Base-by-base conservation (phyloP, 2,797 vertebrate genomes). In the Sardinella longiceps region DNA sequence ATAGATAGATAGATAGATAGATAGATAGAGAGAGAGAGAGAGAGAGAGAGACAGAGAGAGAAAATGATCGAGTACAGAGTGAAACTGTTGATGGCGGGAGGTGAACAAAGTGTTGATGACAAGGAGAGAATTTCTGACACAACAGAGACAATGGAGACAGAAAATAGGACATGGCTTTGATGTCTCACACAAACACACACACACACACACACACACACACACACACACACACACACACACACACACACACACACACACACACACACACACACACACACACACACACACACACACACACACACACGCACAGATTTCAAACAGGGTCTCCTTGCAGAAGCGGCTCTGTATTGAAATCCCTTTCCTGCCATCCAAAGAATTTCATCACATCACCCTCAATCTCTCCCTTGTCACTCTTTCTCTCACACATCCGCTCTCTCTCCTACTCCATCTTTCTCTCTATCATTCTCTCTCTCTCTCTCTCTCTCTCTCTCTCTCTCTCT, bases 311-410 rank as follows among this genome's bases (percentile, higher is more conserved):
- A 30, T 70, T 37, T 70, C 28, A 33, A 28, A 70, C 63, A 70
- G n/a, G 28, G 25, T 70, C 11, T 70, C 15, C 39, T 83, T 81
- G 90, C 84, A 88, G 89, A 88, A 84, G 58, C 51, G 87, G 88
- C 81, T 89, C 46, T 39, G 37, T 23, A 58, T 77, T 85, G 87
- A 18, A 63, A 51, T 66, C 63, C 30, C 63, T 70, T 30, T 70
- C 15, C 28, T 18, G 30, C 30, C 63, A 30, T 70, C 4, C 63
- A 60, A n/a, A 60, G 56, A 60, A 60, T 60, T 60, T 60, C 56
- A 60, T 60, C 56, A 60, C 56, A 60, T 70, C 25, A 14, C 63
- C 25, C 63, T 70, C 30, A 28, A 14, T 70, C 30, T 33, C 12
- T 70, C 63, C 14, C 63, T 3, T 70, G n/a, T 70, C 63, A 28